Evolutionary conservation across 2,797 vertebrate genomes (phyloP).

Genomic region (Todus mexicanus): DNA sequence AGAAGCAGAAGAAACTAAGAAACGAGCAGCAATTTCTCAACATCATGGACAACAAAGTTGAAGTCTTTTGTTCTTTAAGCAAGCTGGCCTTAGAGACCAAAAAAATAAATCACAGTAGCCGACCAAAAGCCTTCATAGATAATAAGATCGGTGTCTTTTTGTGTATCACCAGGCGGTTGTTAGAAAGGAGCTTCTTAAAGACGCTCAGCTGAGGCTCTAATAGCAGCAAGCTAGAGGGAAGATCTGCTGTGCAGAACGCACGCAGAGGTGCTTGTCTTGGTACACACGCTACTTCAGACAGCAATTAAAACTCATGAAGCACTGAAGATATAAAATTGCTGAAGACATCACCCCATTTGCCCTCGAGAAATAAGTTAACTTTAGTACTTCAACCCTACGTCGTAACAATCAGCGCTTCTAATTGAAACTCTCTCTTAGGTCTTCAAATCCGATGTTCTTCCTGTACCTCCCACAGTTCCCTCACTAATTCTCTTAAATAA

Average conservation of each 20-base stretch:
- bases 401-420: not conserved
- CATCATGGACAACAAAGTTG: not conserved
- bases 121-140: too few species aligned
- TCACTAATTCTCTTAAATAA: not conserved
- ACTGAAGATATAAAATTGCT: not conserved
- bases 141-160: not conserved
- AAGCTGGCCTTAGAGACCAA: not conserved
- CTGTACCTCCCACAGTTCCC: not conserved
- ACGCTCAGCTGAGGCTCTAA: not conserved
- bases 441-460: not conserved
- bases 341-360: not conserved
- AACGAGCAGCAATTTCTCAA: not conserved
- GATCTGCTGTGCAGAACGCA: not conserved
- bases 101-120: not conserved
- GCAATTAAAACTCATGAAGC: not conserved
- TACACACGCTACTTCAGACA: not conserved
- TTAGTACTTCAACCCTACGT: not conserved
- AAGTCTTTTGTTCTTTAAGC: not conserved
- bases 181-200: not conserved
- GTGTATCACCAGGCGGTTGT: not conserved
- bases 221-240: rapidly evolving
- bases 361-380: not conserved
- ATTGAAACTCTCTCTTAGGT: not conserved
- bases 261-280: not conserved
- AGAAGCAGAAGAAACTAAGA: not conserved